Percentiles rank a stretch among this genome's conserved stretches.
phyloP scores from a whole-genome alignment of 2,113 vertebrate species.

The Strix uralensis region DNA sequence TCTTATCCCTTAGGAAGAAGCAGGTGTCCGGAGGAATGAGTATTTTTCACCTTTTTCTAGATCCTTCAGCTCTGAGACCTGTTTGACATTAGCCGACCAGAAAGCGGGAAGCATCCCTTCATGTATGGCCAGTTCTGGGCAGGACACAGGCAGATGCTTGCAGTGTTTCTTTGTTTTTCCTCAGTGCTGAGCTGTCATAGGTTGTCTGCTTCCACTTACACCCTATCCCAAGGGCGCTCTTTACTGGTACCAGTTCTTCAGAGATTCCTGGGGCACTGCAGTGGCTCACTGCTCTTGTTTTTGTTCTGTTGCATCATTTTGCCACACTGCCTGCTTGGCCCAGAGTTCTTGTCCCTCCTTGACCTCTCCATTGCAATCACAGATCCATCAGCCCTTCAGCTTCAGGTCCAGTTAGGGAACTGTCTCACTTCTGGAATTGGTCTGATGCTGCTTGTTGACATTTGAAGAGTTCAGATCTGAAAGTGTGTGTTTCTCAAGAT shows the following conservation, averaged over 20 bases:
- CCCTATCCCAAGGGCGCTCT: neutral
- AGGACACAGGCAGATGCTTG: neutral
- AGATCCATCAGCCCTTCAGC: neutral
- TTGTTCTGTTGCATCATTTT: neutral
- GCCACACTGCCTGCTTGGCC: neutral
- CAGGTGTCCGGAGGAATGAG: neutral
- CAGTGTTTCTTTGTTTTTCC: neutral
- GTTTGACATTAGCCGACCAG: neutral
- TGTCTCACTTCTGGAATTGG: neutral
- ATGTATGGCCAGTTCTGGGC: neutral
- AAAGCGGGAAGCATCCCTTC: neutral
- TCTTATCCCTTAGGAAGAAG: neutral
- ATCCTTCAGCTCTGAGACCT: neutral
- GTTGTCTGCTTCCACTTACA: neutral
- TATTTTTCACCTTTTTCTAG: neutral
- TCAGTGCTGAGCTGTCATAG: neutral
- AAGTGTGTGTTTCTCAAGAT: neutral
- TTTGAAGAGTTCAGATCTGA: neutral
- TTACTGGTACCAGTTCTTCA: neutral
- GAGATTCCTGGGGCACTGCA: neutral
- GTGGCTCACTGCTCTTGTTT: neutral
- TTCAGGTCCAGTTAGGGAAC: neutral
- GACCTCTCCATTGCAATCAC: neutral
- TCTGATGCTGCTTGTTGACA: neutral
- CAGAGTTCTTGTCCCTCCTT: neutral